A percentile compares a stretch with the other conserved stretches of the same genome.
Evolutionary conservation across 2,797 vertebrate genomes (phyloP).

Genomic region (Aldrovandia affinis): DNA sequence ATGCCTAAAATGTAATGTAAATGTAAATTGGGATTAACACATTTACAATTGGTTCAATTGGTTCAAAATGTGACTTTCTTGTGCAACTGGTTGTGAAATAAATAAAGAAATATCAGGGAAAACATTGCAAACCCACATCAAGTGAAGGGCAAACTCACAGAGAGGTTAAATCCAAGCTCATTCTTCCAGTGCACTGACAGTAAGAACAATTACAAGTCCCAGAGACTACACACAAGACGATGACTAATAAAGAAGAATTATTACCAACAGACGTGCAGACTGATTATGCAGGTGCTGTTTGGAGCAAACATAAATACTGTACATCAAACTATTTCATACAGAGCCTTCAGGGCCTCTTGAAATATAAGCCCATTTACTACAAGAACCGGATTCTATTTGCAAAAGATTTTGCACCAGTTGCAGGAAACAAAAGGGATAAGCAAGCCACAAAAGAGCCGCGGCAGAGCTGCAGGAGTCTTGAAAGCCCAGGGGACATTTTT

Average conservation of each 20-base stretch:
- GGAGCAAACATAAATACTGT: slow-evolving; percentile 34
- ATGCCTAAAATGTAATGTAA: too few relatives aligned
- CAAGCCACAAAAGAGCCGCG: not conserved
- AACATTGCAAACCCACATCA: slow-evolving; percentile 39
- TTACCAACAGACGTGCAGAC: slow-evolving; percentile 38
- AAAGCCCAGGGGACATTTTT: not conserved
- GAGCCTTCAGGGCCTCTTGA: not conserved
- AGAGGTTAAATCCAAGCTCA: slow-evolving; percentile 45
- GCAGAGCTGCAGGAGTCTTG: not conserved
- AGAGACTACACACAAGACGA: slow-evolving; percentile 41
- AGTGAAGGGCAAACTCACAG: too few relatives aligned
- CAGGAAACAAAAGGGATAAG: slow-evolving; percentile 29
- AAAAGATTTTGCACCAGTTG: not conserved
- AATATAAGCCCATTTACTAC: not conserved
- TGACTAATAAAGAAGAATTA: slow-evolving; percentile 38
- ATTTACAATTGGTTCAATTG: too few relatives aligned
- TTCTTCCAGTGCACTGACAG: slow-evolving; percentile 46
- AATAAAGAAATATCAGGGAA: not conserved
- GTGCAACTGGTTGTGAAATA: not conserved
- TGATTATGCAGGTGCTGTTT: slow-evolving; percentile 53
- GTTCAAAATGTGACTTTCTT: not conserved
- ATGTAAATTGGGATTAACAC: too few relatives aligned
- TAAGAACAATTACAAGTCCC: slow-evolving; percentile 45
- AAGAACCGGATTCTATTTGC: not conserved
- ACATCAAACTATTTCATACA: slow-evolving; percentile 24